Conservation (phyloP, 2,113 vertebrate genomes). For the Myotis brandtii region DNA sequence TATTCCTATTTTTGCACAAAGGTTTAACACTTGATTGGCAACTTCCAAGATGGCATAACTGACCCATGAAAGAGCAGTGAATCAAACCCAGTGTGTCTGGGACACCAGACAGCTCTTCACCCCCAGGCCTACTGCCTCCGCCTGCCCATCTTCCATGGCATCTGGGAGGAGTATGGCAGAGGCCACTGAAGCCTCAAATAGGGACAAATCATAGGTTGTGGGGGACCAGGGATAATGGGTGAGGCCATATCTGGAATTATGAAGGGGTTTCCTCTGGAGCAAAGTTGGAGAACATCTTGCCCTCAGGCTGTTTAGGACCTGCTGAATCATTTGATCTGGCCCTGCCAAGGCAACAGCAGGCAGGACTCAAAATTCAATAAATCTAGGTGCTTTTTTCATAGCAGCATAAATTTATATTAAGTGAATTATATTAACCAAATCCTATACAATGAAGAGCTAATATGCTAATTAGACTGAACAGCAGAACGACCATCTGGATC, state of each 20-base stretch:
- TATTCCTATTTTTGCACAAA: neutral
- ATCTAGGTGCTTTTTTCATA: no score
- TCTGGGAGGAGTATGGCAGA: neutral
- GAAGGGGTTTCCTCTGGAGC: neutral
- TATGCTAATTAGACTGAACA: no score
- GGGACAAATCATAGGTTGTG: neutral
- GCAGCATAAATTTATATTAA: no score
- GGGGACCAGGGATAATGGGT: neutral
- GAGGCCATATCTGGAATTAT: neutral
- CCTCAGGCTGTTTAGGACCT: no score
- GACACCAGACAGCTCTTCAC: neutral
- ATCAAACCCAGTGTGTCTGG: neutral
- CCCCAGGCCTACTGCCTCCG: neutral
- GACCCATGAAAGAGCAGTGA: rapidly evolving
- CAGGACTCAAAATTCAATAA: no score
- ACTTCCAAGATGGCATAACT: no score
- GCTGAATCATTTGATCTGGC: no score
- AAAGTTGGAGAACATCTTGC: no score
- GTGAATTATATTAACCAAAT: no score
- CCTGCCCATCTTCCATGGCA: neutral
- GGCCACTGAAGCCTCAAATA: neutral
- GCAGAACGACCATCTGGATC: no score
- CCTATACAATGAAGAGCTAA: no score
- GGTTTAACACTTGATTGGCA: neutral
- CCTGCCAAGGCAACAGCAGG: no score